Evolutionary conservation across 2,888 invertebrate genomes (phyloP), one percentile per base, ranked within the genome.

Genomic region (Luperina testacea): DNA sequence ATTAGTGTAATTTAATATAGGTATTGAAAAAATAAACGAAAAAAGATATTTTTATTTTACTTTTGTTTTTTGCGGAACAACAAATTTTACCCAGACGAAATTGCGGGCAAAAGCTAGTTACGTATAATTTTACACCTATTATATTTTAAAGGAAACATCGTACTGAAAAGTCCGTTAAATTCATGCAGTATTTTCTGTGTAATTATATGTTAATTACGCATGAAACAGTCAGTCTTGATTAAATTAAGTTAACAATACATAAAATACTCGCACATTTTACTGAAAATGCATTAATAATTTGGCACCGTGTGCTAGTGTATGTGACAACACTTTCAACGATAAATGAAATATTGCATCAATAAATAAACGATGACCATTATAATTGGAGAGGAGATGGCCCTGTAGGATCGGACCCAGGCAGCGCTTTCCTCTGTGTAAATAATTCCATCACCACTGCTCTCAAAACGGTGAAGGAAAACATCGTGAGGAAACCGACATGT

Each of bases 341-440:
- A 68, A 78, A 42, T 72, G 38, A 83, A 63, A 57, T 67, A 81
- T 67, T 67, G 65, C 59, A 4, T 38, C 70, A n/a, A n/a, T 61
- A 27, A 53, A 38, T 71, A 57, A n/a, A 17, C 13, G 2, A 17
- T 13, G 51, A 48, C 7, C n/a, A 53, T 38, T 42, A 13, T 57
- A 57, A 57, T 24, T 57, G 24, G 57, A 57, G 24, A 1, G 24
- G 17, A 7, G 51, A 6, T 17, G 0, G 15, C 51, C 17, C 17
- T 17, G 17, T 17, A 7, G 51, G 2, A 7, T 57, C 0, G 3
- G 24, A 57, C 0, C 24, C 2, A 57, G 3, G 0, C 8, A 57
- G 9, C 6, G 24, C 0, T 57, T 24, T 24, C 24, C 0, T 57
- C 24, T 24, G 8, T 57, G 9, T 24, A 24, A 57, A 24, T 24